These are phyloP conservation scores for Crossocerus cetratus DNA, from an alignment of 2,888 invertebrate species.

Conservation along the genomic window DNA sequence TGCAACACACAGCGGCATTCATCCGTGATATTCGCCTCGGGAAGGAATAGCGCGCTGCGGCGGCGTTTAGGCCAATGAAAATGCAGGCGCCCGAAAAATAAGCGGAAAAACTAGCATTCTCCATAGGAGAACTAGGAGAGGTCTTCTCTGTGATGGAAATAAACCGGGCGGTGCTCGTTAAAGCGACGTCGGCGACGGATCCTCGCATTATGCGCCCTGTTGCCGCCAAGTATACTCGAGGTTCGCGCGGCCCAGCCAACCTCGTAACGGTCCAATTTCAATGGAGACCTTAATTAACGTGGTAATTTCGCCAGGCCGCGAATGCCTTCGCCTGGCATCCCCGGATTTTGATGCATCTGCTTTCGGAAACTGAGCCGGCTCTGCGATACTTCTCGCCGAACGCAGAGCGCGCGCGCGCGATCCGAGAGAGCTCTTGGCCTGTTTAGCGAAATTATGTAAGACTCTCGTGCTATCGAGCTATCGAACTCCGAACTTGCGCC, in stretches of 20 bases:
- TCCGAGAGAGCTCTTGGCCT: background rate
- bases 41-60: no score
- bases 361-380: background rate
- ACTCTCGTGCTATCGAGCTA: background rate
- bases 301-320: constrained; percentile 47
- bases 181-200: background rate
- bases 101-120: background rate
- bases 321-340: constrained; percentile 1
- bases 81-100: background rate
- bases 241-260: constrained; percentile 10
- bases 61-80: background rate
- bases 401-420: no score
- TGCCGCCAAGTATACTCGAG: constrained; percentile 17
- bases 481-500: no score
- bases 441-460: background rate
- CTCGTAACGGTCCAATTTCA: constrained; percentile 49
- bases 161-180: constrained; percentile 11
- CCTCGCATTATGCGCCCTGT: constrained; percentile 24
- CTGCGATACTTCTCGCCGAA: constrained; percentile 10
- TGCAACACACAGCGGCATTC: no score
- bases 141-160: background rate
- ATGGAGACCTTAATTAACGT: constrained; percentile 62
- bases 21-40: no score
- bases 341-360: constrained; percentile 18
- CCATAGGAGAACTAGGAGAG: background rate